Base-by-base conservation (phyloP, 2,888 invertebrate genomes). In the Muschampia plurimacula region DNA sequence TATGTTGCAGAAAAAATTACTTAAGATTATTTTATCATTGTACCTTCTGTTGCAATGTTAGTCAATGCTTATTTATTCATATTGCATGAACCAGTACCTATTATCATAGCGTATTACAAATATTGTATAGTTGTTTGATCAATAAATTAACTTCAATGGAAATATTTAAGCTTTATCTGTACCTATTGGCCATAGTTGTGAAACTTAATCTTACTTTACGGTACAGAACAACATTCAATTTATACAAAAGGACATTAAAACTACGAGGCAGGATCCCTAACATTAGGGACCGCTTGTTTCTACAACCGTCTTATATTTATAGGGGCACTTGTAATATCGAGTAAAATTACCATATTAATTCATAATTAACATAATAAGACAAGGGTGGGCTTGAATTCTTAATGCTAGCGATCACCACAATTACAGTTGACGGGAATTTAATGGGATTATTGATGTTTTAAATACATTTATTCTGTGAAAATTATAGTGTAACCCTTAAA, bases 301-400 rank as follows among this genome's bases (percentile, higher is more conserved):
- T 32, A 57, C 44, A 52, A 62, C 60, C 60, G 62, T 62, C 66
- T 66, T 67, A 72, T 44, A 67, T 72, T 62, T 67, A 67, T 39
- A 72, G 60, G 55, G 67, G 63, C 41, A 67, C 67, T 72, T 72
- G 72, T 72, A 72, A 72, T 67, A 72, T 63, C 44, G 55, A 67
- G 41, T 72, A 60, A 57, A 72, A 72, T 64, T 55, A 62, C 57
- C 67, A 67, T 72, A 67, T 72, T 72, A 72, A 72, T 72, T 72
- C 64, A 72, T 72, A 46, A 72, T 72, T 67, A 64, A 55, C 67
- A 72, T 67, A 72, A 64, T 67, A 55, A 67, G 63, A 57, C 72
- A 62, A 64, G 63, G 63, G 72, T 57, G 72, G n/a, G 44, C 57
- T 67, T 15, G 63, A 52, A 44, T 67, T 72, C 57, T 64, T 72